Percentiles rank a stretch among this genome's conserved stretches.
These are phyloP conservation scores for Ptychobarbus kaznakovi DNA, from an alignment of 2,797 vertebrate genomes.

Conservation along the genomic window DNA sequence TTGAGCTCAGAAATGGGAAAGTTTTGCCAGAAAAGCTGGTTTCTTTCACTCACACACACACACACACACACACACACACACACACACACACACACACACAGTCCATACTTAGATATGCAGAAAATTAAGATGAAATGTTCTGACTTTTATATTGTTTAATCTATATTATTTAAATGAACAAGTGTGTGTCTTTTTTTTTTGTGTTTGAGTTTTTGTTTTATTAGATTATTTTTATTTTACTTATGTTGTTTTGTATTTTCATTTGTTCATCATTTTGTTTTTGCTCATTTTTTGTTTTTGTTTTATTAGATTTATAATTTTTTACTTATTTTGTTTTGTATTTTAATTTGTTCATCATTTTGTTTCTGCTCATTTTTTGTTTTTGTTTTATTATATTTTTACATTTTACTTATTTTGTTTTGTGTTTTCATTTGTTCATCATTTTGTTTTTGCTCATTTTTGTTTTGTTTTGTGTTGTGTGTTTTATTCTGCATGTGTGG, in stretches of 20 bases:
- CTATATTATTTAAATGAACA: background rate
- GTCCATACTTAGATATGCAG: background rate
- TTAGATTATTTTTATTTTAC: background rate
- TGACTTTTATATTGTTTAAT: background rate
- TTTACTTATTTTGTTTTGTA: background rate
- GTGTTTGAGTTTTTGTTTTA: background rate
- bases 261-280: background rate
- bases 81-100: no score
- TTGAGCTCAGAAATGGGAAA: background rate
- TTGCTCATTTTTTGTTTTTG: background rate
- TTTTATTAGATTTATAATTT: background rate
- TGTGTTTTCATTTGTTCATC: background rate
- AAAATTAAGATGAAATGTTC: background rate
- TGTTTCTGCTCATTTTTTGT: background rate
- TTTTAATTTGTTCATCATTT: background rate
- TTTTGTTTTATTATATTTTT: background rate
- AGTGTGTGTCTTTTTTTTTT: background rate
- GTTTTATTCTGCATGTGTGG: background rate
- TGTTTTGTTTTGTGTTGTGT: background rate
- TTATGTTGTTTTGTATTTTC: background rate
- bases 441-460: background rate
- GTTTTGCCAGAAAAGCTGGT: slow-evolving; percentile 40
- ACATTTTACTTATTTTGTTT: background rate
- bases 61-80: background rate
- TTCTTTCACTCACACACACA: slow-evolving; percentile 5